Evolutionary conservation across 2,797 vertebrate species (phyloP).

Genomic region (Dermochelys coriacea): DNA sequence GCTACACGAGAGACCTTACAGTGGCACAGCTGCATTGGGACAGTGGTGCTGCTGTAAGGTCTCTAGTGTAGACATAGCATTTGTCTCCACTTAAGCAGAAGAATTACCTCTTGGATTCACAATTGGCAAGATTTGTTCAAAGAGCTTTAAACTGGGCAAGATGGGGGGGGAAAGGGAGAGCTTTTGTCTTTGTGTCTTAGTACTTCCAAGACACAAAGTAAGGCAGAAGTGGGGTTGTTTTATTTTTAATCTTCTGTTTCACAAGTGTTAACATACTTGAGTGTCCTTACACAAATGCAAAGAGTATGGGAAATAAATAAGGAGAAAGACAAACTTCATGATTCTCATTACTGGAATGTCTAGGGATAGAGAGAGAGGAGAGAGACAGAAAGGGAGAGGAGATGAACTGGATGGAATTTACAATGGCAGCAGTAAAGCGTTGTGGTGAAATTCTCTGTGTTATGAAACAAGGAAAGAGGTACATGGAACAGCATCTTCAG

Average conservation of each 20-base stretch:
- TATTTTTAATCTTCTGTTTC: too few species aligned
- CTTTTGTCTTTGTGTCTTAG: not conserved
- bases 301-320: not conserved
- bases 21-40: too few species aligned
- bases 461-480: not conserved
- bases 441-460: not conserved
- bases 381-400: not conserved
- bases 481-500: not conserved
- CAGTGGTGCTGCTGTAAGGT: too few species aligned
- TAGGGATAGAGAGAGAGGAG: not conserved
- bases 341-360: not conserved
- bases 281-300: not conserved
- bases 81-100: not conserved
- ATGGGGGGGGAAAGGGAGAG: not conserved
- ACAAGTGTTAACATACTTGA: not conserved
- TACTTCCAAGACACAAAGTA: not conserved
- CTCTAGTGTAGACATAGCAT: too few species aligned
- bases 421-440: not conserved
- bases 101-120: not conserved
- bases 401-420: not conserved
- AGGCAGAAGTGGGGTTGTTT: not conserved
- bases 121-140: not conserved
- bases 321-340: not conserved
- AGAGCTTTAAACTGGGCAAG: not conserved
- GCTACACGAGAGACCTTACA: too few species aligned